Evolutionary conservation across 2,888 invertebrate genomes (phyloP), one percentile per base, ranked within the genome.

Genomic region (Chalcis sispes): DNA sequence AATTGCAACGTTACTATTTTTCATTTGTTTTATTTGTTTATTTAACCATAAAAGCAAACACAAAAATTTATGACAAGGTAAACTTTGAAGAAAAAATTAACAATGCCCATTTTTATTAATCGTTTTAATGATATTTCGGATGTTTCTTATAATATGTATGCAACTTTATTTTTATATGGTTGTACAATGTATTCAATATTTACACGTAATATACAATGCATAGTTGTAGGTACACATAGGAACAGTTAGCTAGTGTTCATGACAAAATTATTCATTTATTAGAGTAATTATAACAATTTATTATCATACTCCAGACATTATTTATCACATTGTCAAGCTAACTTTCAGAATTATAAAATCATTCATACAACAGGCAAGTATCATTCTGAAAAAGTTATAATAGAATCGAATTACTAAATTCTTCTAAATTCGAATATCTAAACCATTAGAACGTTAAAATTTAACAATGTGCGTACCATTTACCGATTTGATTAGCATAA

Each of bases 181-280:
- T 85, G 81, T 87, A 87, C 81, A 85, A 83, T 72, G 81, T 84
- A 83, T 80, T 79, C 79, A 81, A 83, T 88, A 88, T 87, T 84
- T 88, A 88, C 88, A 88, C 81, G 78, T 83, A 85, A 87, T 87
- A 84, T 87, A 88, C 86, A 87, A 79, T 74, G 73, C 56, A 58
- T 67, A 58, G 71, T 77, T 77, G 67, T 78, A 81, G 36, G 72
- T 82, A 83, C 81, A 84, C 80, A 81, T 83, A 88, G 85, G 85
- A 87, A 87, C 87, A 83, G 82, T 85, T 81, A 85, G 82, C 84
- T 85, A 85, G 79, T 77, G 79, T 77, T 81, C 82, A 82, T 77
- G 75, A 72, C 62, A 75, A 72, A 69, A 64, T 75, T 15, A 27
- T 32, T 67, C 62, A 74, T 72, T 13, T 62, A 18, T 54, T 62